phyloP scores from a whole-genome alignment of 1,140 invertebrate species.

The Limonius californicus region DNA sequence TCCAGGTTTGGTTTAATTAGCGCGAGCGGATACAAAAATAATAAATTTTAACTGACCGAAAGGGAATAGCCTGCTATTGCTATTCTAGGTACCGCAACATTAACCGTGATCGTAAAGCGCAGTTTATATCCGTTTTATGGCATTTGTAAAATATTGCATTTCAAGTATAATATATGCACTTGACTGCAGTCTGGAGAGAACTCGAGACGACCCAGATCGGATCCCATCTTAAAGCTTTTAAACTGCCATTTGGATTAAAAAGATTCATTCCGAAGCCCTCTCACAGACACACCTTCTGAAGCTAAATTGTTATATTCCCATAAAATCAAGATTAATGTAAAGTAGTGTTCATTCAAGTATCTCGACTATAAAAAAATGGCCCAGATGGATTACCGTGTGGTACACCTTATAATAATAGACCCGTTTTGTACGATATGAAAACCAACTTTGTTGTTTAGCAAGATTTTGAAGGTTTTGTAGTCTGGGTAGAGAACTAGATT shows the following conservation, averaged over 20 bases:
- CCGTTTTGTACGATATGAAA: too few species aligned
- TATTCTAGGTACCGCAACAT: conserved; percentile 46
- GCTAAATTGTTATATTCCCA: too few species aligned
- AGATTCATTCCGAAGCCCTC: background rate
- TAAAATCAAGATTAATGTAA: too few species aligned
- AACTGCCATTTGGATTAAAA: background rate
- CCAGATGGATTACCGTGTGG: too few species aligned
- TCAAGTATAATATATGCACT: conserved; percentile 47
- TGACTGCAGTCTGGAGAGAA: conserved; percentile 33
- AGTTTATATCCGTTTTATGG: conserved; percentile 49
- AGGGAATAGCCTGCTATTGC: conserved; percentile 41
- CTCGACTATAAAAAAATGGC: too few species aligned
- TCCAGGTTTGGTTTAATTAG: conserved; percentile 43
- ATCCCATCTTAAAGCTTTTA: conserved; percentile 16
- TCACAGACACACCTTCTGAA: too few species aligned
- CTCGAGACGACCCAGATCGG: conserved; percentile 7
- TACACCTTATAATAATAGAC: too few species aligned
- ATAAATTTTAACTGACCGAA: conserved; percentile 48
- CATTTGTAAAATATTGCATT: conserved; percentile 50
- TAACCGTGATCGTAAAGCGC: conserved; percentile 47
- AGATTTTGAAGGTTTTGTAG: too few species aligned
- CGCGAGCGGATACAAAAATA: conserved; percentile 46
- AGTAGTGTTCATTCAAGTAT: too few species aligned
- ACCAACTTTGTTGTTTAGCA: too few species aligned
- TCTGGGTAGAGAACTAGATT: too few species aligned